Evolutionary conservation across 2,797 vertebrate genomes (phyloP), one percentile per base, ranked within the genome.

Genomic region (Protosalanx chinensis): DNA sequence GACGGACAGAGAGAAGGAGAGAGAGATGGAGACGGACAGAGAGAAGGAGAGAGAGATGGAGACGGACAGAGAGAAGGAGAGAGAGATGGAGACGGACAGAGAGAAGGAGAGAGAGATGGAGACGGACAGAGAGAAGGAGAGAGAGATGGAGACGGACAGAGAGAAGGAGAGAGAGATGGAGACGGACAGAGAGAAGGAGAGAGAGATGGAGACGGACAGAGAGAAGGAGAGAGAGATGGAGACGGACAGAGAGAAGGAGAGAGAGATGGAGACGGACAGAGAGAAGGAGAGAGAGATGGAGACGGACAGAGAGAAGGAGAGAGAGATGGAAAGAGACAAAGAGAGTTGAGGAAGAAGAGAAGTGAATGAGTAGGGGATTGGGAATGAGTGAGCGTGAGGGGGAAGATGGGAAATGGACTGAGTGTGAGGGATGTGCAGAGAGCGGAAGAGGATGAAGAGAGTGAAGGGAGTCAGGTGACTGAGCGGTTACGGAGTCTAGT

Each of bases 301-400:
- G 56, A 49, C 35, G 30, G 41, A 33, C 53, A 37, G 23, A 57
- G 68, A 73, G 70, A 66, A 63, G 61, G 37, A 7, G 64, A 72
- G 41, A 41, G 61, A 76, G 65, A 58, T 29, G 16, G 49, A 63
- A 63, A 68, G 74, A 63, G 78, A 76, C 37, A 70, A 32, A 33
- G 37, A n/a, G 12, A 62, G 41, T 18, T 58, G 73, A 79, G 63
- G 37, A 59, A 32, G 65, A 59, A 62, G 20, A 10, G 53, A 29
- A 60, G n/a, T 29, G 41, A 37, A 23, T 15, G n/a, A 20, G 37
- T 13, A 15, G 13, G n/a, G 13, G 35, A 60, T 5, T n/a, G 35
- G 33, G 15, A 8, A 37, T 27, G 62, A 37, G 6, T 37, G 41
- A 46, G 41, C 12, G 10, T 86, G 29, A 64, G 59, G 80, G 81